phyloP scores from a whole-genome alignment of 2,888 invertebrate species.

The Dorcus parallelipipedus region DNA sequence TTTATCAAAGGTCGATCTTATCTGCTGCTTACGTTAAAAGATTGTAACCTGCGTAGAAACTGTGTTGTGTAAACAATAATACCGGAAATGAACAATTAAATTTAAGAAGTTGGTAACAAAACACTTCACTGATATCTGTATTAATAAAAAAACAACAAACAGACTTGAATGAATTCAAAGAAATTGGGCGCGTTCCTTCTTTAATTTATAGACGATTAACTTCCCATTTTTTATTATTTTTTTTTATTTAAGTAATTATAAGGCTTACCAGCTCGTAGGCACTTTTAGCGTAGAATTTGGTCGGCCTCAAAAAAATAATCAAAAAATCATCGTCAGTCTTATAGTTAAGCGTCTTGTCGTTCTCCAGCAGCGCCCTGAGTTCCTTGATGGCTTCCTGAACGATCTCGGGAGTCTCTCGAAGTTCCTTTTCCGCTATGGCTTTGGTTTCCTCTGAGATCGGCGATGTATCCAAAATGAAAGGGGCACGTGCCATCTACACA shows the following conservation, averaged over 20 bases:
- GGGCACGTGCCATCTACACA: constrained; percentile 42
- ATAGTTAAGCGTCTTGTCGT: constrained; percentile 63
- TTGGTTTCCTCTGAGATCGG: constrained; percentile 54
- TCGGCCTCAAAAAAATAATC: constrained; percentile 74
- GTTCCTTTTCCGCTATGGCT: constrained; percentile 60
- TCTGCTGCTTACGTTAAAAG: no score
- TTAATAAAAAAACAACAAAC: no score
- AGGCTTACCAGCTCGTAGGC: constrained; percentile 70
- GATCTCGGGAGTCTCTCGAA: constrained; percentile 69
- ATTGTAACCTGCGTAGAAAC: no score
- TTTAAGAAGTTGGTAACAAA: no score
- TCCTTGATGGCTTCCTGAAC: constrained; percentile 59
- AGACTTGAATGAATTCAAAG: no score
- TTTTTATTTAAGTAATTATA: neutral
- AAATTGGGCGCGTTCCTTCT: no score
- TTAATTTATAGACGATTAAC: neutral
- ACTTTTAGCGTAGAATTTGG: constrained; percentile 80
- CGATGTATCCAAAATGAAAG: constrained; percentile 57
- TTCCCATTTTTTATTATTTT: no score
- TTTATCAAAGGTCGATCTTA: no score
- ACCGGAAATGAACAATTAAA: no score
- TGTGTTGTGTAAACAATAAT: no score
- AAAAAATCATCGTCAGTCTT: constrained; percentile 75
- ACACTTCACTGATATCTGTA: no score
- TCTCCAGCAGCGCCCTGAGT: constrained; percentile 59